Conservation (phyloP, 1,140 invertebrate species). For the Platyscapa corneri region DNA sequence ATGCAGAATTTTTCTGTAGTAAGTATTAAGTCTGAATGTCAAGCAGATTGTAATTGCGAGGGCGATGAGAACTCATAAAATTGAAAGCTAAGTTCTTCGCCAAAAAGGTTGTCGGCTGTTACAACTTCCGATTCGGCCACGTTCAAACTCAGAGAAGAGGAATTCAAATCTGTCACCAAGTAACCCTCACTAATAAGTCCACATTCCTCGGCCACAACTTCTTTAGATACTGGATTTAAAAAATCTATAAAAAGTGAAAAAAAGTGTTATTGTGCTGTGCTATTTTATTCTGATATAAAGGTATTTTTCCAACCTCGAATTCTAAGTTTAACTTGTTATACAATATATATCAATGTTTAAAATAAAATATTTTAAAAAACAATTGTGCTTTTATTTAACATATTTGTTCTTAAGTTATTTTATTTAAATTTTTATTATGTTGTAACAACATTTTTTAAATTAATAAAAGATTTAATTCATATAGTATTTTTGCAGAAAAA, state of each 20-base stretch:
- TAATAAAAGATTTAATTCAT: too few species aligned
- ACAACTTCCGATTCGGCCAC: conserved; percentile 74
- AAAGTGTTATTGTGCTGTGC: not conserved
- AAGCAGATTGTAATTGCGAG: conserved; percentile 71
- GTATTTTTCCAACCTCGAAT: too few species aligned
- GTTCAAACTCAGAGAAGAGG: conserved; percentile 73
- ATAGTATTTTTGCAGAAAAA: too few species aligned
- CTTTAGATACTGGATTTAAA: conserved; percentile 76
- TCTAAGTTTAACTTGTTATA: too few species aligned
- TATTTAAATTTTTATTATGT: too few species aligned
- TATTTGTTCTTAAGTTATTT: too few species aligned
- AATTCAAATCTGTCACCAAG: conserved; percentile 76
- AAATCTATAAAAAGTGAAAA: conserved; percentile 71
- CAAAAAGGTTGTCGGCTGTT: conserved; percentile 73
- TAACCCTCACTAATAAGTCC: conserved; percentile 74
- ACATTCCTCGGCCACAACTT: conserved; percentile 77
- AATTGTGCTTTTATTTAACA: too few species aligned
- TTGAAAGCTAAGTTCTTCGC: conserved; percentile 76
- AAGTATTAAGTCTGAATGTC: conserved; percentile 60
- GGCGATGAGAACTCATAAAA: conserved; percentile 73
- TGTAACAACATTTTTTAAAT: too few species aligned
- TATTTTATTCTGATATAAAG: too few species aligned
- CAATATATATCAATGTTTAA: too few species aligned
- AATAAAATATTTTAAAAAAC: too few species aligned
- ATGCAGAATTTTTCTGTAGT: conserved; percentile 56